Base-by-base conservation (phyloP, 2,888 invertebrate genomes). In the Epinotia nisella region DNA sequence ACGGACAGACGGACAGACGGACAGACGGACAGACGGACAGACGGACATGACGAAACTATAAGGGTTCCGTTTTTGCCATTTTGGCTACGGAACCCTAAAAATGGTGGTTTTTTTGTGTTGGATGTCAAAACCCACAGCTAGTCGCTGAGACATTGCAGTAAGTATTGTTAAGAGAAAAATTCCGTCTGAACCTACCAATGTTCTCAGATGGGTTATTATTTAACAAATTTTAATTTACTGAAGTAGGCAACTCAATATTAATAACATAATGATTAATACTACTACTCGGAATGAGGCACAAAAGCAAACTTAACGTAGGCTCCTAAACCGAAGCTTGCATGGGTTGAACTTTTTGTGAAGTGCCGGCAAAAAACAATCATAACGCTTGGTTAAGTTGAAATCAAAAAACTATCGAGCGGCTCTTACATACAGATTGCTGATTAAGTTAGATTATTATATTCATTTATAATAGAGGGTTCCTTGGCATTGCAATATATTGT, bases 341-440 rank as follows among this genome's bases (percentile, higher is more conserved):
- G 0, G 3, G n/a, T 17, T 24, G 9, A 51, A 39, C 58, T 71
- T 71, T 71, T 71, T 71, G 51, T 29, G 19, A 21, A 13, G 3
- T 19, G 13, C 3, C 19, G 4, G 21, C 49, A 71, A 71, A 70
- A 71, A 69, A 64, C 62, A 21, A 59, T 58, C 45, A 61, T 45
- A 70, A 64, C 62, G 62, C 64, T 49, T 70, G 56, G 62, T n/a
- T 70, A 70, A 21, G 56, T 56, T 11, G 45, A 49, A 56, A 71
- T 65, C 35, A 71, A 71, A 71, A 71, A 71, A 67, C 58, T 67
- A 67, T 64, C 49, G 35, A 17, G 7, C 58, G 56, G 55, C 56
- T 51, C 70, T 70, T 51, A 64, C 64, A 59, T 51, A 64, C 64
- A 59, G n/a, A 49, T 56, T 62, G 24, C 56, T 60, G 45, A 35